Percentiles rank a stretch among this genome's conserved stretches.
These are phyloP conservation scores for Metallyticus violacea DNA, from an alignment of 2,888 invertebrate genomes.

Conservation along the genomic window DNA sequence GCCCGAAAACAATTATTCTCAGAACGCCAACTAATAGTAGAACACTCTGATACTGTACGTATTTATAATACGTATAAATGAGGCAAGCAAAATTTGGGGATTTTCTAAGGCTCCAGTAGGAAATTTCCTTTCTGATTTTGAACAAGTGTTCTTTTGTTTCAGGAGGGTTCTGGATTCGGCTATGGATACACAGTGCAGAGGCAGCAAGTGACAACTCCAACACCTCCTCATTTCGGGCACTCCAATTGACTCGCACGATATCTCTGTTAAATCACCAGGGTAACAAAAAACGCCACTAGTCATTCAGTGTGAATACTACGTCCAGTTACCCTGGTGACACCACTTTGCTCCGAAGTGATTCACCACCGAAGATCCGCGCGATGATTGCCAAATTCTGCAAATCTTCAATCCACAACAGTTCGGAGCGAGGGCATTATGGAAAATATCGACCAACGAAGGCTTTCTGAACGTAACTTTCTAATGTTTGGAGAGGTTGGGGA, in stretches of 20 bases:
- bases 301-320: neutral
- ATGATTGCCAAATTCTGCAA: too few species aligned
- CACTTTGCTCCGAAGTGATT: neutral
- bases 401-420: too few species aligned
- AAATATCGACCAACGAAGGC: too few species aligned
- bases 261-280: neutral
- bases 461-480: neutral
- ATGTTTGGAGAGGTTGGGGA: neutral
- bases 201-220: neutral
- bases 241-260: neutral
- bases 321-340: neutral
- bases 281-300: neutral
- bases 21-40: too few species aligned
- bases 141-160: neutral
- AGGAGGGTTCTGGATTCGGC: neutral
- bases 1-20: too few species aligned
- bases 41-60: too few species aligned
- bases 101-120: too few species aligned
- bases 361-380: neutral
- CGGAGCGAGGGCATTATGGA: neutral
- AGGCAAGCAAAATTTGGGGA: too few species aligned
- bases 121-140: too few species aligned
- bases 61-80: too few species aligned
- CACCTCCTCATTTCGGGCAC: neutral
- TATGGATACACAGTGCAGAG: neutral